Conservation (phyloP, 2,113 vertebrate species). For the Phalacrocorax pelagicus region DNA sequence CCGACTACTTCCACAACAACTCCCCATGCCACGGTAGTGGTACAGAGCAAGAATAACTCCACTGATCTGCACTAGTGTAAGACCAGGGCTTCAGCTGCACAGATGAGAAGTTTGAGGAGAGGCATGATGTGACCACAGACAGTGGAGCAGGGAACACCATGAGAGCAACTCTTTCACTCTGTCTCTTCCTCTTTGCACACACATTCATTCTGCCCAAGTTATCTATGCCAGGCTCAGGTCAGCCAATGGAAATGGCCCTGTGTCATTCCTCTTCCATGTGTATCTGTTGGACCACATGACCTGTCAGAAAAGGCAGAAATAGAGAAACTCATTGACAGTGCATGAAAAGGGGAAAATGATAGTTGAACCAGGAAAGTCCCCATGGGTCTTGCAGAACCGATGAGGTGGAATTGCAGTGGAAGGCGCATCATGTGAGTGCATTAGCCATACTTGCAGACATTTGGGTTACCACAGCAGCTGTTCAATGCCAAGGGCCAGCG, state of each 20-base stretch:
- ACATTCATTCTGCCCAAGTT: not conserved
- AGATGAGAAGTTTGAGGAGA: not conserved
- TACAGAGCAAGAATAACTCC: not conserved
- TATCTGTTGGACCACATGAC: not conserved
- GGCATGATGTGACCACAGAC: not conserved
- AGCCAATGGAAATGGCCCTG: not conserved
- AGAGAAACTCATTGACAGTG: not conserved
- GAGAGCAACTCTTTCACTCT: not conserved
- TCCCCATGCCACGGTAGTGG: fast-evolving
- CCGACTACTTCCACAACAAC: not conserved
- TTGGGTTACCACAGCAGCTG: not conserved
- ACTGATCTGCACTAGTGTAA: not conserved
- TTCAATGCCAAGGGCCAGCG: not conserved
- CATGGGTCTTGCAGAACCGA: not conserved
- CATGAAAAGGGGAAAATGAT: conserved; percentile 1
- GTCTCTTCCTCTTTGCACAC: not conserved
- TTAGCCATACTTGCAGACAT: not conserved
- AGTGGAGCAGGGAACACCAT: not conserved
- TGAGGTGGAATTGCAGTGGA: not conserved
- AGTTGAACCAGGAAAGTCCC: not conserved
- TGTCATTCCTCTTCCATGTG: not conserved
- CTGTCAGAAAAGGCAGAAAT: conserved; percentile 20
- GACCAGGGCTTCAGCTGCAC: not conserved
- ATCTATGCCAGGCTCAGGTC: not conserved
- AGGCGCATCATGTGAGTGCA: not conserved